Evolutionary conservation across 2,113 vertebrate genomes (phyloP).

Genomic region (Podiceps cristatus): DNA sequence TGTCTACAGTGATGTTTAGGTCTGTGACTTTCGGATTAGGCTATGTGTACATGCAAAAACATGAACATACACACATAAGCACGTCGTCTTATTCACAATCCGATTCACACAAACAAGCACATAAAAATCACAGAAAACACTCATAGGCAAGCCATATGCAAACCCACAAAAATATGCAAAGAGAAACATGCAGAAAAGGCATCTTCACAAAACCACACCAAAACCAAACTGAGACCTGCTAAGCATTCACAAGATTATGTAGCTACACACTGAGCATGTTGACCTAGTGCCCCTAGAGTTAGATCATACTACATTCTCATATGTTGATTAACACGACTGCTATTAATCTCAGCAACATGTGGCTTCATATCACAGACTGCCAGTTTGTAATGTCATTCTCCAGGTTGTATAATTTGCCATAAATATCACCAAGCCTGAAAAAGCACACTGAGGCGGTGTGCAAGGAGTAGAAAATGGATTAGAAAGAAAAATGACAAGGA

Average conservation of each 20-base stretch:
- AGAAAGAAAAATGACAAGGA: not conserved
- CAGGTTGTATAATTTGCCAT: not conserved
- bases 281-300: not conserved
- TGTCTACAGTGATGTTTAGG: not conserved
- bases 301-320: not conserved
- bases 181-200: not conserved
- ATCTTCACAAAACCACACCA: not conserved
- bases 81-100: not conserved
- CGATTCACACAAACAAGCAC: not conserved
- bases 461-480: not conserved
- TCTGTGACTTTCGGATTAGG: not conserved
- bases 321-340: accelerated
- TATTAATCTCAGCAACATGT: not conserved
- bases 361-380: not conserved
- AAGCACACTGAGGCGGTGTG: not conserved
- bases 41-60: accelerated
- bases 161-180: not conserved
- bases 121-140: not conserved
- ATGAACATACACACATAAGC: not conserved
- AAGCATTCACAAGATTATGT: not conserved
- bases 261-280: not conserved
- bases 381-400: not conserved
- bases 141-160: not conserved
- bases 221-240: not conserved
- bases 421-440: not conserved